Evolutionary conservation across 2,797 vertebrate genomes (phyloP).

Genomic region (Columba guinea): DNA sequence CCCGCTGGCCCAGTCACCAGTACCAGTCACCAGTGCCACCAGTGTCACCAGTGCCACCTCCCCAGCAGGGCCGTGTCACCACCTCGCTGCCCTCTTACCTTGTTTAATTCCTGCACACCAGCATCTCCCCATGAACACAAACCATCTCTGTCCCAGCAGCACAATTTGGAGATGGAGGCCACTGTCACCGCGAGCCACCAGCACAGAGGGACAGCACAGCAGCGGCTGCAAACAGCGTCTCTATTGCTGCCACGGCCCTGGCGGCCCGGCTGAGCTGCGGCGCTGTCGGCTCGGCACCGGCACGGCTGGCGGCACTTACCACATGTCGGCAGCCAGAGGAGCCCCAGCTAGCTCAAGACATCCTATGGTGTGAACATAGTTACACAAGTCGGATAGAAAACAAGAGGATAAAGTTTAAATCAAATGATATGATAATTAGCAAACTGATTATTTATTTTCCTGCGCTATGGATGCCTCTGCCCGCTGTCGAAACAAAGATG

Average conservation of each 20-base stretch:
- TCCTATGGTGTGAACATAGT: neutral
- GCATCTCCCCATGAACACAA: neutral
- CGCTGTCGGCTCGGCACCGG: neutral
- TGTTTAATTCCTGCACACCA: neutral
- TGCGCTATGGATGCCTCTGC: neutral
- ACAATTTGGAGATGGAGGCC: neutral
- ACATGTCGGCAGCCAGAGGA: neutral
- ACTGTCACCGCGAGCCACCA: too few species aligned
- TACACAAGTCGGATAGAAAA: neutral
- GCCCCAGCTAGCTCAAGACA: neutral
- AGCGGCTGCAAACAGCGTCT: neutral
- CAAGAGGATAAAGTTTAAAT: neutral
- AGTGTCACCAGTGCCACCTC: too few species aligned
- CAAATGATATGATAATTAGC: slow-evolving; percentile 1
- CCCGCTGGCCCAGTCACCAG: neutral
- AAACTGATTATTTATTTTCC: slow-evolving; percentile 49
- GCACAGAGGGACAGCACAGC: neutral
- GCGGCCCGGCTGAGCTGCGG: neutral
- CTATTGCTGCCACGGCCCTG: neutral
- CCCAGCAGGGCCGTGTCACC: neutral
- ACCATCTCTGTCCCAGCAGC: neutral
- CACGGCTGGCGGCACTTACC: neutral
- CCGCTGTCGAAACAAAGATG: slow-evolving; percentile 8
- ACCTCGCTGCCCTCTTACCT: neutral
- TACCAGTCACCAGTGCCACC: too few species aligned